A percentile compares a stretch with the other conserved stretches of the same genome.
Evolutionary conservation across 2,797 vertebrate genomes (phyloP).

Genomic region (Hydrophis major): DNA sequence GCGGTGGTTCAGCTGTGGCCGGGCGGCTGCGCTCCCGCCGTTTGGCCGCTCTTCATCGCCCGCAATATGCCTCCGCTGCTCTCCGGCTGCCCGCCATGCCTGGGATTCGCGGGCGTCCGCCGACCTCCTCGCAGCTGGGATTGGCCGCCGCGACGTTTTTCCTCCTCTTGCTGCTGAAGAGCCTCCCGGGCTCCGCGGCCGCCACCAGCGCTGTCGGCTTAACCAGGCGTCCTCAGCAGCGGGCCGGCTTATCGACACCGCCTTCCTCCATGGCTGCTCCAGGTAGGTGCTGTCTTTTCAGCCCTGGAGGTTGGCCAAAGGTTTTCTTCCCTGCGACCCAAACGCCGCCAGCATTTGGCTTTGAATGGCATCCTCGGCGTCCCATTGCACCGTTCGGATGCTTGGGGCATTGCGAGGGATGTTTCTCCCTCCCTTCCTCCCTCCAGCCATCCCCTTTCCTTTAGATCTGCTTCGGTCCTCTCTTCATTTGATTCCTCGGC

Average conservation of each 20-base stretch:
- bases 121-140: slow-evolving; percentile 31
- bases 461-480: too few species aligned
- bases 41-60: slow-evolving; percentile 19
- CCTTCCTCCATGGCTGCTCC: not conserved
- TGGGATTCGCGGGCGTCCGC: slow-evolving; percentile 53
- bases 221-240: slow-evolving; percentile 46
- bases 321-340: not conserved
- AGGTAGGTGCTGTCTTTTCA: not conserved
- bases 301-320: not conserved
- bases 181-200: slow-evolving; percentile 35
- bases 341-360: slow-evolving; percentile 22
- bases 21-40: slow-evolving; percentile 9
- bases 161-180: slow-evolving; percentile 43
- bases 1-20: not conserved
- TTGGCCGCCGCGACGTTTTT: slow-evolving; percentile 44
- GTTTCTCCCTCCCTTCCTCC: too few species aligned
- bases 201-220: slow-evolving; percentile 53
- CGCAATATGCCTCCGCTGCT: slow-evolving; percentile 72
- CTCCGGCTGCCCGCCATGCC: slow-evolving; percentile 69
- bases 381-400: too few species aligned
- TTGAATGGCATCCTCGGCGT: not conserved
- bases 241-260: not conserved
- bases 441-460: not conserved
- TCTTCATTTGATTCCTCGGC: not conserved
- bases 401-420: too few species aligned